A percentile compares a stretch with the other conserved stretches of the same genome.
Conservation (phyloP, 2,888 invertebrate genomes). For the Platycheirus rosarum region DNA sequence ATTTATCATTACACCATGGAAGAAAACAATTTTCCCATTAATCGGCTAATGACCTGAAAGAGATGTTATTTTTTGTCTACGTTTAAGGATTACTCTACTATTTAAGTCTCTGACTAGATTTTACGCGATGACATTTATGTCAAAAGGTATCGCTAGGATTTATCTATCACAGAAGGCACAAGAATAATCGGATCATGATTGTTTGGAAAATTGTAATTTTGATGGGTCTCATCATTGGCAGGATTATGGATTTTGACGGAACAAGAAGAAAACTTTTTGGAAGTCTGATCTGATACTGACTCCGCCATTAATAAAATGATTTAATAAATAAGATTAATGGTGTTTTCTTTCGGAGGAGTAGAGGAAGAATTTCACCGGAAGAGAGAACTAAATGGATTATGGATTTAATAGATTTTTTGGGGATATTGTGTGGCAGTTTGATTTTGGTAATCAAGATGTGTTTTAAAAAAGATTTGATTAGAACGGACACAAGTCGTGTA, state of each 20-base stretch:
- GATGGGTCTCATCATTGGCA: background rate
- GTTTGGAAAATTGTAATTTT: constrained; percentile 13
- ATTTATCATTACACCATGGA: background rate
- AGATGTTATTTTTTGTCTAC: background rate
- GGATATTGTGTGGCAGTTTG: background rate
- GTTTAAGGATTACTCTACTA: background rate
- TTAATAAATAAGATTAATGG: constrained; percentile 60
- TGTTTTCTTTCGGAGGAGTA: background rate
- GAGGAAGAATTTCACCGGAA: background rate
- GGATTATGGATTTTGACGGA: background rate
- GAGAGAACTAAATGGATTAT: background rate
- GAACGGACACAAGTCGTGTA: background rate
- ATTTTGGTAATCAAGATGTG: background rate
- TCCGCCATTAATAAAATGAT: constrained; percentile 54
- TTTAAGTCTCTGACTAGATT: background rate
- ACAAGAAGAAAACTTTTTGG: background rate
- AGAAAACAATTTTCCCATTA: background rate
- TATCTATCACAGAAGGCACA: constrained; percentile 15
- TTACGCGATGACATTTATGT: background rate
- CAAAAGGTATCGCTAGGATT: background rate
- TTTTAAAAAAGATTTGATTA: background rate
- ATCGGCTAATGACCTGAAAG: constrained; percentile 20
- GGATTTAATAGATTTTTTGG: constrained; percentile 2
- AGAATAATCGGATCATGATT: constrained; percentile 51
- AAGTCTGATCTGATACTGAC: constrained; percentile 34